Base-by-base conservation (phyloP, 2,888 invertebrate species). In the Drosophila melanosoma region DNA sequence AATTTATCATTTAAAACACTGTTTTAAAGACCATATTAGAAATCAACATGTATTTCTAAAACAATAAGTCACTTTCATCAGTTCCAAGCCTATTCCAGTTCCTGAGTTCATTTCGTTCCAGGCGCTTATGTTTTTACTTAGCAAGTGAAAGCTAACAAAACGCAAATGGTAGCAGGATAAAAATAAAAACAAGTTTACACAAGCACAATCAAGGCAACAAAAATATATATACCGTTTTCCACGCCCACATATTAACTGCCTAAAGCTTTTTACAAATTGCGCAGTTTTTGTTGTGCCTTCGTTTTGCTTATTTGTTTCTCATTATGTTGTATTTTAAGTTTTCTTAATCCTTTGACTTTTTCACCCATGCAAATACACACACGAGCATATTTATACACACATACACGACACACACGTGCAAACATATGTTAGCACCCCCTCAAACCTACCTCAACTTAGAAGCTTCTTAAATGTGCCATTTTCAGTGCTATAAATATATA, bases 401-500 rank as follows among this genome's bases (percentile, higher is more conserved):
- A 56, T 33, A 48, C 17, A 36, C 12, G 29, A 52, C n/a, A 40
- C n/a, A 49, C 26, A 36, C 26, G 11, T 5, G 38, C 32, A n/a
- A 33, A 45, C 56, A 48, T 58, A 59, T 77, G 64, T 53, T 61
- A 42, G 51, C 35, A 35, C 6, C 23, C n/a, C 26, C 36, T 23
- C 38, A 36, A 38, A n/a, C 57, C 79, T 63, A 45, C 45, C 29
- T n/a, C 38, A 59, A 64, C 56, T 26, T 20, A 20, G n/a, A 57
- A 51, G 56, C 45, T 61, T 69, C 60, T 77, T 61, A 58, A 67
- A 81, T 66, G 90, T 88, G 81, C 67, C 74, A 88, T 79, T 74
- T 74, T 56, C 52, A 63, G 64, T 32, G 69, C 89, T 90, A 86
- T 90, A 90, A 84, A 90, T 84, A 90, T 82, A n/a, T 52, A 29